Percentiles rank a stretch among this genome's conserved stretches.
These are phyloP conservation scores for Melanchra persicariae DNA, from an alignment of 2,888 invertebrate genomes.

Conservation along the genomic window DNA sequence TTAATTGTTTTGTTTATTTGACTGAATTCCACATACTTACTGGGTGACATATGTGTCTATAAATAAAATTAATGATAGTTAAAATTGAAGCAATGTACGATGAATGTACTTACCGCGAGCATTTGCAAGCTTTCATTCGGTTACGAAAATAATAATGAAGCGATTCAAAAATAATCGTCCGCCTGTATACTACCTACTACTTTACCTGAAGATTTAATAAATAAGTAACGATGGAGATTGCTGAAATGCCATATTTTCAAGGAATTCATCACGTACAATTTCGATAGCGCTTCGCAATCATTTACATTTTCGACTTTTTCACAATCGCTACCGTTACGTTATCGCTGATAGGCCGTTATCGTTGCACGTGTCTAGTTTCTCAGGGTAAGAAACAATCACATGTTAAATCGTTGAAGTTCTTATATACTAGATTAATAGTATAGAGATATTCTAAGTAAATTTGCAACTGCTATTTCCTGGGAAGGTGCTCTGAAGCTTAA, in stretches of 20 bases:
- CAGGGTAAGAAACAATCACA: background rate
- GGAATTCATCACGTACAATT: background rate
- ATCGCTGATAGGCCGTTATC: background rate
- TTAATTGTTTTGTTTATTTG: conserved; percentile 10
- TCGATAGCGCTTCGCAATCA: background rate
- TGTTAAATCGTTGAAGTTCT: background rate
- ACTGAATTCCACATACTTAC: conserved; percentile 5
- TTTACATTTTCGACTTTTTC: background rate
- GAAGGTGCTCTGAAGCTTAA: background rate
- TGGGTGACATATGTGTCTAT: background rate
- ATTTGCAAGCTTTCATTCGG: background rate
- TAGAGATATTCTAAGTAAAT: background rate
- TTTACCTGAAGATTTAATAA: too few relatives aligned
- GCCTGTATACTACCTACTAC: too few relatives aligned
- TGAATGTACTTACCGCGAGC: background rate
- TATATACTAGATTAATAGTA: background rate
- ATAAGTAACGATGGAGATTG: too few relatives aligned
- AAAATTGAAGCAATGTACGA: background rate
- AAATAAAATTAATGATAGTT: background rate
- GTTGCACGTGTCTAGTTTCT: too few relatives aligned
- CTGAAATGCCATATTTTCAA: too few relatives aligned
- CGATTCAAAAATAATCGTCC: background rate
- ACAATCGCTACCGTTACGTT: background rate
- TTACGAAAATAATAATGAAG: background rate
- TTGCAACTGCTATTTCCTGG: background rate